Base-by-base conservation (phyloP, 2,888 invertebrate species). In the Cheilosia vulpina region DNA sequence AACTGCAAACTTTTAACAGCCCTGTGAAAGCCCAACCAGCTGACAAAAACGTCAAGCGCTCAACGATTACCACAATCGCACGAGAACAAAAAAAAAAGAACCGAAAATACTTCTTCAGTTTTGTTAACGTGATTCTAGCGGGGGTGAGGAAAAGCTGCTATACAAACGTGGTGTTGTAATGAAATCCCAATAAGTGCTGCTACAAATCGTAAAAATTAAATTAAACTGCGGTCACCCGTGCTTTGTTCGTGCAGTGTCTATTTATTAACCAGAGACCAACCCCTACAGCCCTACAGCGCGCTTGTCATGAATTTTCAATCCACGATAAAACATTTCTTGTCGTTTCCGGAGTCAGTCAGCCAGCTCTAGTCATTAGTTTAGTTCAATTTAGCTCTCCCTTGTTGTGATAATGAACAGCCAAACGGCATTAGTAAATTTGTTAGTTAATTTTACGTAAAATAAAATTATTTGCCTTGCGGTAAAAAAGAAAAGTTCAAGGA, bases 231-330 rank as follows among this genome's bases (percentile, higher is more conserved):
- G 34, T 27, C 45, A 2, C 17, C 15, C 45, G 47, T 47, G 47
- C 11, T 72, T 24, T 63, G 45, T 65, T 55, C 7, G 52, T 24
- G 27, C 27, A 17, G 6, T 17, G n/a, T 65, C 60, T 1, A 62
- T 78, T 13, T 19, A 43, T 34, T 34, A 73, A 62, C 43, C 53
- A 43, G 50, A 53, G 19, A 4, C 24, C 53, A 62, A 57, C 47
- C n/a, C 50, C 27, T 7, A 68, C 63, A 19, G 47, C 43, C n/a
- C n/a, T n/a, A n/a, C 21, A 21, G 58, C 60, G 57, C 72, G 62
- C 60, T 71, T 75, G 84, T 66, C 60, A 84, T 84, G 84, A 84
- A 41, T 84, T 53, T 71, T 71, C 69, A 11, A 60, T 43, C 27
- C 24, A 43, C 19, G 4, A 38, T 27, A 41, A 75, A 72, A 75